A percentile compares a stretch with the other conserved stretches of the same genome.
Conservation (phyloP, 2,888 invertebrate species). For the Drosophila sordidapex region DNA sequence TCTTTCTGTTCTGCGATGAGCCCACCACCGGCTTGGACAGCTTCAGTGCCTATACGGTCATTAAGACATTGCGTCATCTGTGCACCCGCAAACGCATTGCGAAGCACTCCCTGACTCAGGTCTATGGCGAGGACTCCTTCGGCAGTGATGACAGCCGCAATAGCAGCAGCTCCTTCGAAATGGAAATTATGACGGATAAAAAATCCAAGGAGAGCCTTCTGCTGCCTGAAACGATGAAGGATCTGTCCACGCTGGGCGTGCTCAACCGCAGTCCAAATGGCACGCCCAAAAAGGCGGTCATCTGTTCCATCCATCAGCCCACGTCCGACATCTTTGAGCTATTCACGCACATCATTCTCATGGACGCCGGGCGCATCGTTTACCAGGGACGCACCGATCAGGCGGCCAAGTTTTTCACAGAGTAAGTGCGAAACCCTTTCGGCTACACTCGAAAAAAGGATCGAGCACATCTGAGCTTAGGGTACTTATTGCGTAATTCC, state of each 20-base stretch:
- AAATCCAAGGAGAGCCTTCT: slow-evolving; percentile 60
- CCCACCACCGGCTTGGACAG: slow-evolving; percentile 97
- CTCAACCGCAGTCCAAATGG: slow-evolving; percentile 71
- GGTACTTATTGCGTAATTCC: background rate
- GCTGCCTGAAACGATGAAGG: slow-evolving; percentile 56
- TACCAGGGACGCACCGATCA: slow-evolving; percentile 91
- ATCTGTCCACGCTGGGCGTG: slow-evolving; percentile 73
- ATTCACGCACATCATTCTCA: slow-evolving; percentile 91
- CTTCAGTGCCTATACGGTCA: slow-evolving; percentile 93
- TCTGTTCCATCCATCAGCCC: slow-evolving; percentile 96
- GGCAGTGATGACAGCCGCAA: slow-evolving; percentile 60
- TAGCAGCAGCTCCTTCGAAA: slow-evolving; percentile 77
- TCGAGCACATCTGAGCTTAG: background rate
- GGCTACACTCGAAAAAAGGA: background rate
- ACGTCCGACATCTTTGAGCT: slow-evolving; percentile 93
- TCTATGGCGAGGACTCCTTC: slow-evolving; percentile 79
- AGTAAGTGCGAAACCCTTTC: slow-evolving; percentile 85
- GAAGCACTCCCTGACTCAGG: slow-evolving; percentile 69
- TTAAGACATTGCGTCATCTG: slow-evolving; percentile 89
- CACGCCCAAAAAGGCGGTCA: slow-evolving; percentile 88
- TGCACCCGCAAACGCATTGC: slow-evolving; percentile 84
- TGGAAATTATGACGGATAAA: slow-evolving; percentile 66
- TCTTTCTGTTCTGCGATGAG: slow-evolving; percentile 96
- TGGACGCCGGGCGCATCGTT: slow-evolving; percentile 92
- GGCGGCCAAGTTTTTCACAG: slow-evolving; percentile 89